Conservation (phyloP, 2,113 vertebrate genomes). For the Castor canadensis region DNA sequence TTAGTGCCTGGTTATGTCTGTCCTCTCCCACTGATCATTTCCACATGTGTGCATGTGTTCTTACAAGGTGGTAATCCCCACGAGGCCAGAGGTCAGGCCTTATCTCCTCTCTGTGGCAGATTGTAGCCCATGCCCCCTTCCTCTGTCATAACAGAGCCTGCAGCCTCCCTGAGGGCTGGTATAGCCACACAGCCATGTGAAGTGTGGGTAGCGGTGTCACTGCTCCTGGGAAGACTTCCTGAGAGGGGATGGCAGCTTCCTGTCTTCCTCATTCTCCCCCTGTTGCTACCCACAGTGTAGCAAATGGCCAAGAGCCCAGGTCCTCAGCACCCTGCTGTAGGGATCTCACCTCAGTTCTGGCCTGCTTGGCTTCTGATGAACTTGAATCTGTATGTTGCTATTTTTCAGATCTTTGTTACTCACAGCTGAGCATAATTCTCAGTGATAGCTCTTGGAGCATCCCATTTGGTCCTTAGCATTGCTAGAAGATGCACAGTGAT, state of each 20-base stretch:
- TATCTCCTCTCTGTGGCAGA: not conserved
- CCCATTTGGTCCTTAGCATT: rapidly evolving
- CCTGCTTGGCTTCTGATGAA: not conserved
- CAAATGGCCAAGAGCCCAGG: not conserved
- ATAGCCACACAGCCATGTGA: not conserved
- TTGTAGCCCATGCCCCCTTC: not conserved
- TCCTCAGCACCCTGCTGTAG: too few species aligned
- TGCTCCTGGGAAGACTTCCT: not conserved
- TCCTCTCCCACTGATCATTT: not conserved
- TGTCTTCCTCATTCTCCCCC: not conserved
- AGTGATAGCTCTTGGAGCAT: rapidly evolving
- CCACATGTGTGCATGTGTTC: not conserved
- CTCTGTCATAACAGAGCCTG: not conserved
- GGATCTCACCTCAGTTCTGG: not conserved
- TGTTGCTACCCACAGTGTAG: rapidly evolving
- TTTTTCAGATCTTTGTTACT: not conserved
- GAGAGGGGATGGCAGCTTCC: not conserved
- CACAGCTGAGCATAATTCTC: not conserved
- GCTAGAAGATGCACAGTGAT: rapidly evolving
- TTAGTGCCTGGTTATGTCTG: not conserved
- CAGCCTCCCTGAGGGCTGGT: not conserved
- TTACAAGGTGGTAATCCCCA: not conserved
- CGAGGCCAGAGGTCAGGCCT: not conserved
- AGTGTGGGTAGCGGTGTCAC: rapidly evolving
- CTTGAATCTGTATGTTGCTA: not conserved